phyloP scores from a whole-genome alignment of 2,113 vertebrate genomes.

The Sitta europaea region DNA sequence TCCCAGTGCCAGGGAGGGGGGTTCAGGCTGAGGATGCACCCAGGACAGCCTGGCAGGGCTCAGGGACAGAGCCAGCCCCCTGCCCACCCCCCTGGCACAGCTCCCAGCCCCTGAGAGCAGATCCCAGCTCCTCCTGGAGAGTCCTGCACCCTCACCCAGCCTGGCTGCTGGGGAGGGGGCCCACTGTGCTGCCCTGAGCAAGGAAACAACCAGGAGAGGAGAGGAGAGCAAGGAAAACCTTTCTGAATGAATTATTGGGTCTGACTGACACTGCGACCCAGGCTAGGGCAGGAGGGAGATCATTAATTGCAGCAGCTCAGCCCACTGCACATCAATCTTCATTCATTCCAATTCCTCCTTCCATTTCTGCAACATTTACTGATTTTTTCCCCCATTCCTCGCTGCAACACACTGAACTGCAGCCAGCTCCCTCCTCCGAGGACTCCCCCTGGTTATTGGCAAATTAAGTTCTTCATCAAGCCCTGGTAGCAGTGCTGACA shows the following conservation, averaged over 20 bases:
- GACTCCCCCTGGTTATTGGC: not conserved
- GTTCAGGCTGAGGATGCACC: not conserved
- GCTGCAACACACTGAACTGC: not conserved
- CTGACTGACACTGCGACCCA: not conserved
- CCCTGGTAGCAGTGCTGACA: rapidly evolving
- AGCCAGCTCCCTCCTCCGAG: not conserved
- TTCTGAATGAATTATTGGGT: not conserved
- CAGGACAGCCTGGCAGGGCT: not conserved
- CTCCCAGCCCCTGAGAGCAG: not conserved
- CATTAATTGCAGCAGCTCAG: not conserved
- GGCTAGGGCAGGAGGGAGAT: not conserved
- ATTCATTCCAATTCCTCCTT: not conserved
- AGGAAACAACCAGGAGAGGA: not conserved
- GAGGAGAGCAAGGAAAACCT: not conserved
- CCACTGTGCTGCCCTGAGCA: not conserved
- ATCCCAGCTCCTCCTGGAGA: not conserved
- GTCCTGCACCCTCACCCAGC: not conserved
- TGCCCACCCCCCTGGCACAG: not conserved
- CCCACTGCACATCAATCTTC: not conserved
- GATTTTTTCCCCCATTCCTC: not conserved
- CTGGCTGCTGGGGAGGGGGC: not conserved
- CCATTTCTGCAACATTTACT: not conserved
- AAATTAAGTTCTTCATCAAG: not conserved
- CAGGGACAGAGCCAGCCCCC: not conserved
- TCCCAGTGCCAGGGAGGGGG: not conserved